Percentiles rank a stretch among this genome's conserved stretches.
Conservation (phyloP, 2,113 vertebrate species). For the Orientallactaga bullata region DNA sequence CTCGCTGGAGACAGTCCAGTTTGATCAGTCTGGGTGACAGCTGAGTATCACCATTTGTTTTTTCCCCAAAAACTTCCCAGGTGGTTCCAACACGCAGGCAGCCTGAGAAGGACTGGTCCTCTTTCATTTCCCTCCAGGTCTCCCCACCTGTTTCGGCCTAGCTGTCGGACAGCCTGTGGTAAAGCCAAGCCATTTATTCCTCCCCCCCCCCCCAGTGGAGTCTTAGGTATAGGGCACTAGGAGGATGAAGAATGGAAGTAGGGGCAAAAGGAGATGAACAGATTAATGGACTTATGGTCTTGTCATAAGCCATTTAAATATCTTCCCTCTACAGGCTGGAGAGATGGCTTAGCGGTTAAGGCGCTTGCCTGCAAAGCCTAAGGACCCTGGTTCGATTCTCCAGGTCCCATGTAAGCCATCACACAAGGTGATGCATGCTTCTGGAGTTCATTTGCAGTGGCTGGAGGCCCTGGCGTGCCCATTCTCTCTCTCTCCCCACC, state of each 20-base stretch:
- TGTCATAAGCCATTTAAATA: neutral
- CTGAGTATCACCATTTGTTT: neutral
- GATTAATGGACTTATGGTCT: neutral
- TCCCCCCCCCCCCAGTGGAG: neutral
- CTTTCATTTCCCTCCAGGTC: slow-evolving; percentile 9
- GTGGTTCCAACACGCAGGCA: slow-evolving; percentile 35
- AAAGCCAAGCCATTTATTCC: neutral
- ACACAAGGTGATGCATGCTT: too few species aligned
- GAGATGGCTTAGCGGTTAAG: too few species aligned
- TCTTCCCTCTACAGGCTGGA: too few species aligned
- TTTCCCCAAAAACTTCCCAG: neutral
- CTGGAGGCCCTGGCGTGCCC: too few species aligned
- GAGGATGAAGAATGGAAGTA: neutral
- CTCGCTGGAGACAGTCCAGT: neutral
- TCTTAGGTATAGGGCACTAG: neutral
- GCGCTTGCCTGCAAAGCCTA: too few species aligned
- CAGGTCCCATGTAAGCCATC: too few species aligned
- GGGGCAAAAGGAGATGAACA: neutral
- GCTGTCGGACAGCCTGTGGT: neutral
- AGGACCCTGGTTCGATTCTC: too few species aligned
- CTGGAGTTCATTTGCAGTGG: too few species aligned
- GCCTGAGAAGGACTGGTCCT: slow-evolving; percentile 30
- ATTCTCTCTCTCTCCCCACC: too few species aligned
- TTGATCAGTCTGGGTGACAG: neutral
- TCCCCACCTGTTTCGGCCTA: neutral